A percentile compares a stretch with the other conserved stretches of the same genome.
Conservation (phyloP, 2,797 vertebrate genomes). For the Masticophis lateralis region DNA sequence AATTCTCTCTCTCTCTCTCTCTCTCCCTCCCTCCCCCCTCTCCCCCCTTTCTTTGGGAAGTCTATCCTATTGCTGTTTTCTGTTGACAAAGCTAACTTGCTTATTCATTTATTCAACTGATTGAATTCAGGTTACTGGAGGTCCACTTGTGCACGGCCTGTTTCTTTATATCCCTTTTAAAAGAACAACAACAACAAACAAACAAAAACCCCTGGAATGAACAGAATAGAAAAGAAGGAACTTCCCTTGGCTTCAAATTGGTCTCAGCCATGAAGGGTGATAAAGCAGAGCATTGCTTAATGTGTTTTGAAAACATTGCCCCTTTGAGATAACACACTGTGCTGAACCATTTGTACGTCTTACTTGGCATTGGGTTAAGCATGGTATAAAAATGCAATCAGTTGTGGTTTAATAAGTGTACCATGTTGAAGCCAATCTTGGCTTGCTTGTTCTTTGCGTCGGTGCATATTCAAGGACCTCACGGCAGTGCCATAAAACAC, state of each 20-base stretch:
- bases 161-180: background rate
- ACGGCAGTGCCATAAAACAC: background rate
- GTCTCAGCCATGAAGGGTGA: background rate
- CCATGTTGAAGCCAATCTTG: background rate
- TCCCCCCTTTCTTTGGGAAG: background rate
- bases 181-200: background rate
- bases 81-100: background rate
- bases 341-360: background rate
- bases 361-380: background rate
- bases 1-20: too few species aligned
- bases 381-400: background rate
- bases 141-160: background rate
- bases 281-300: background rate
- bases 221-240: background rate
- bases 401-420: background rate
- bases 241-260: too few species aligned
- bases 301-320: background rate
- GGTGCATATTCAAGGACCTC: background rate
- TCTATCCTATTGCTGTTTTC: background rate
- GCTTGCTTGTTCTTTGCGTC: background rate
- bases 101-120: constrained; percentile 15
- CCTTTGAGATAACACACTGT: background rate
- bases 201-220: background rate
- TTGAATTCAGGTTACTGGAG: constrained; percentile 6
- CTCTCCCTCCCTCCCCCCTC: background rate